Evolutionary conservation across 2,797 vertebrate species (phyloP), one percentile per base, ranked within the genome.

Genomic region (Pipistrellus kuhlii): DNA sequence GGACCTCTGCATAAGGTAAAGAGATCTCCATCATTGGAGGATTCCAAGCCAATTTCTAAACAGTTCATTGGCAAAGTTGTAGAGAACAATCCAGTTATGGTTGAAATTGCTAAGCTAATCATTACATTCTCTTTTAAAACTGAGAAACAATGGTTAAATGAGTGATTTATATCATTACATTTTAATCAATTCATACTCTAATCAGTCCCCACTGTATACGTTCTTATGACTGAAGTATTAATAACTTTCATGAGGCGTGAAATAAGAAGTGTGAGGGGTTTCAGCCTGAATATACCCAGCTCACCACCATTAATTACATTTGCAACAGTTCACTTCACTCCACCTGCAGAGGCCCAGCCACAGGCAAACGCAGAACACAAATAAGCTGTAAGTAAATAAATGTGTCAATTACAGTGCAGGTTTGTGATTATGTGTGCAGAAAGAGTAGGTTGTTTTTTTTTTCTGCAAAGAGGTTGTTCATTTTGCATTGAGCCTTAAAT

Each of bases 371-470:
- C 25, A 88, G 71, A 94, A 88, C 83, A 92, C 55, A 97, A 91
- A 91, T 55, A 90, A 44, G 62, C 55, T 64, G 51, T 75, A 96
- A 90, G 93, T 95, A 94, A 77, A 94, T 93, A 96, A 94, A 94
- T 93, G 89, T 92, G 88, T 86, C 82, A 55, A 68, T 86, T 92
- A 90, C 20, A 90, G 25, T 48, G 23, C 62, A 72, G 69, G 17
- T 62, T 88, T 83, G 25, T 71, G 86, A 94, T 62, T 84, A 48
- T 82, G 59, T 71, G 46, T 82, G 78, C 71, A 18, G 38, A 83
- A 78, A 75, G 57, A 75, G n/a, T 15, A 72, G 57, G 73, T 18
- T 62, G 55, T 69, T 94, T 78, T 78, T 35, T 35, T 38, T 75
- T 66, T 35, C 51, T 83, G 75, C 23, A 44, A 85, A 93, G 59